Percentiles rank a stretch among this genome's conserved stretches.
phyloP scores from a whole-genome alignment of 2,797 vertebrate genomes.

The Melanogrammus aeglefinus region DNA sequence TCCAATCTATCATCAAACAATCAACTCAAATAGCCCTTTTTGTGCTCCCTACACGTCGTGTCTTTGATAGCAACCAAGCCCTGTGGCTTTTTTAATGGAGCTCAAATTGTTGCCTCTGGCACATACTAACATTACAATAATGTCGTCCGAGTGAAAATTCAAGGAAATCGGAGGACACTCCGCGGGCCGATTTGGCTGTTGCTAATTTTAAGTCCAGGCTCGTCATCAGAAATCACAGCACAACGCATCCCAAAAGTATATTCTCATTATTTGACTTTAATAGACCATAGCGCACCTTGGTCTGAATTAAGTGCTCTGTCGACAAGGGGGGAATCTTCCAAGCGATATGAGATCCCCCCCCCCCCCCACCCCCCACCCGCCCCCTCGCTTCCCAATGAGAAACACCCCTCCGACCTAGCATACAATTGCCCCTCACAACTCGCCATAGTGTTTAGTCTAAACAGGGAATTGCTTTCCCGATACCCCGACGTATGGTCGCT shows the following conservation, averaged over 20 bases:
- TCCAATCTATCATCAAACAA: not conserved
- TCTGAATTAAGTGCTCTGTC: conserved; percentile 23
- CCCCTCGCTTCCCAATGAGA: conserved; percentile 15
- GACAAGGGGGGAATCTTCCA: not conserved
- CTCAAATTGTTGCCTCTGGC: conserved; percentile 4
- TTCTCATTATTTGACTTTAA: not conserved
- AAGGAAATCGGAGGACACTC: conserved; percentile 38
- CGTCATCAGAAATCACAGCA: conserved; percentile 18
- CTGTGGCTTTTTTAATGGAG: not conserved
- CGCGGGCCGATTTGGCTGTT: conserved; percentile 23
- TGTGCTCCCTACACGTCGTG: not conserved
- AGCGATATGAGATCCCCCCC: not conserved
- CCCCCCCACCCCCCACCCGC: conserved; percentile 12
- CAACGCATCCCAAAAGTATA: conserved; percentile 7
- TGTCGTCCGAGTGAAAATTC: conserved; percentile 31
- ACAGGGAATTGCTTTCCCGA: conserved; percentile 27
- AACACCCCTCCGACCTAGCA: conserved; percentile 36
- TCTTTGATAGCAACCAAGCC: not conserved
- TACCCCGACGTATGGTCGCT: conserved; percentile 31
- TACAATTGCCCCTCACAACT: conserved; percentile 49
- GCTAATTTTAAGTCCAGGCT: conserved; percentile 43
- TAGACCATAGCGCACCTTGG: conserved; percentile 26
- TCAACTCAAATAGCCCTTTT: not conserved
- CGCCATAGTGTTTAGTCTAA: conserved; percentile 38
- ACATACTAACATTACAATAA: conserved; percentile 26